Base-by-base conservation (phyloP, 2,797 vertebrate genomes). In the Holocentrus rufus region DNA sequence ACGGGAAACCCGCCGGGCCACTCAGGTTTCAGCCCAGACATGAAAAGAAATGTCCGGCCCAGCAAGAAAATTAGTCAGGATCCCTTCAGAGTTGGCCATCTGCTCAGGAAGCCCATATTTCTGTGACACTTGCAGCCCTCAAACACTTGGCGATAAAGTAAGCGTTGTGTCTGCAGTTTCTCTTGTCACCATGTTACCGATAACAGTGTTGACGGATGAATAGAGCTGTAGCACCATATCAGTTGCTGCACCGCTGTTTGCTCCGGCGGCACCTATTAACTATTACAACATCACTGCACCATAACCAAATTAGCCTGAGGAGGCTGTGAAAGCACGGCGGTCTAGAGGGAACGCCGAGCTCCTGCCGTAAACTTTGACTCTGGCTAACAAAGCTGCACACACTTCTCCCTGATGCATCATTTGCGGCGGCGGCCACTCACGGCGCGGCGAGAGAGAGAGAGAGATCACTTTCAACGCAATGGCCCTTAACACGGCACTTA, bases 401-500 rank as follows among this genome's bases (percentile, higher is more conserved):
- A 56, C 0, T 30, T 27, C 46, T 59, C 67, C 61, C 27, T 63
- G 62, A 20, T 34, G 72, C 18, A 5, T 49, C 59, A 42, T 59
- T 68, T 49, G 25, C 67, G 42, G 71, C 23, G 42, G 17, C 50
- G 58, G 64, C 71, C 75, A 68, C 81, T 85, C 74, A 59, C 7
- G 31, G 31, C 31, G 3, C 18, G 13, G 70, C 79, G 31, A 56
- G 65, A 69, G 49, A 18, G 65, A 69, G 49, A 18, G 74, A 73
- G 74, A 60, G 83, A 85, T 85, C 81, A 49, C 85, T 89, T 82
- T 80, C 77, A 76, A 80, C 7, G 66, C 60, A 68, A 25, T 80
- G 81, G 83, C 79, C 77, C 90, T 91, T 87, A 86, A 88, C 89
- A 62, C 52, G 20, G 60, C 83, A 83, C 86, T 91, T 84, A 80